Conservation (phyloP, 2,797 vertebrate genomes). For the Catharus ustulatus region DNA sequence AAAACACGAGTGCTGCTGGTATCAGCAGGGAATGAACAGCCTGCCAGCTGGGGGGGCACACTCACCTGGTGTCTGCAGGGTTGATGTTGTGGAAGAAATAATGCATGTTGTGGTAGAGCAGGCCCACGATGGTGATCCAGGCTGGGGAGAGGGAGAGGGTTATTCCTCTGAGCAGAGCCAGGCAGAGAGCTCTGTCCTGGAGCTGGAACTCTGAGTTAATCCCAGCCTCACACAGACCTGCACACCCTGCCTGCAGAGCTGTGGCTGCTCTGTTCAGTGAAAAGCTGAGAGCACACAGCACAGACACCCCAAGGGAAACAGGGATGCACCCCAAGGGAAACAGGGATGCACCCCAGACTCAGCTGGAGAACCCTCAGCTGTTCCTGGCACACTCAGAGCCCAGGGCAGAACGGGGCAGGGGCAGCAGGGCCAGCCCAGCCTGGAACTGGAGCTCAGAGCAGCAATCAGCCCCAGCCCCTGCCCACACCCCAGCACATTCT, state of each 20-base stretch:
- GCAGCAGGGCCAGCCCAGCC: too few relatives aligned
- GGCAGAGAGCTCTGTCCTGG: background rate
- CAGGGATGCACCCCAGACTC: too few relatives aligned
- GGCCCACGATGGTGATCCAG: slow-evolving; percentile 91
- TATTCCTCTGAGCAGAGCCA: background rate
- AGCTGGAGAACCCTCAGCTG: too few relatives aligned
- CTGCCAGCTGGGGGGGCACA: slow-evolving; percentile 15
- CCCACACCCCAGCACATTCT: background rate
- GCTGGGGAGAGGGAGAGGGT: slow-evolving; percentile 75
- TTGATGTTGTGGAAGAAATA: slow-evolving; percentile 85
- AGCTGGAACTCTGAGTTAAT: slow-evolving; percentile 73
- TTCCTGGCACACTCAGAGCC: too few relatives aligned
- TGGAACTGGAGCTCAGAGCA: background rate
- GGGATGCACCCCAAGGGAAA: too few relatives aligned
- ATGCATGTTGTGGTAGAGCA: slow-evolving; percentile 93
- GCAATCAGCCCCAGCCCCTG: background rate
- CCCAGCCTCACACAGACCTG: slow-evolving; percentile 24
- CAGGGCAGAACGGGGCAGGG: too few relatives aligned
- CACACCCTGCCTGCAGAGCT: slow-evolving; percentile 58
- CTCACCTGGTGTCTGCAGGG: slow-evolving; percentile 88
- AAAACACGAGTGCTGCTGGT: background rate
- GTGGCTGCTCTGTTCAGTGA: slow-evolving; percentile 9
- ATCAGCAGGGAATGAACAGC: too few relatives aligned
- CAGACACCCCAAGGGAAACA: background rate
- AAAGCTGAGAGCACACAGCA: background rate